These are phyloP conservation scores for Peribatodes rhomboidaria DNA, from an alignment of 2,888 invertebrate species.

Conservation along the genomic window DNA sequence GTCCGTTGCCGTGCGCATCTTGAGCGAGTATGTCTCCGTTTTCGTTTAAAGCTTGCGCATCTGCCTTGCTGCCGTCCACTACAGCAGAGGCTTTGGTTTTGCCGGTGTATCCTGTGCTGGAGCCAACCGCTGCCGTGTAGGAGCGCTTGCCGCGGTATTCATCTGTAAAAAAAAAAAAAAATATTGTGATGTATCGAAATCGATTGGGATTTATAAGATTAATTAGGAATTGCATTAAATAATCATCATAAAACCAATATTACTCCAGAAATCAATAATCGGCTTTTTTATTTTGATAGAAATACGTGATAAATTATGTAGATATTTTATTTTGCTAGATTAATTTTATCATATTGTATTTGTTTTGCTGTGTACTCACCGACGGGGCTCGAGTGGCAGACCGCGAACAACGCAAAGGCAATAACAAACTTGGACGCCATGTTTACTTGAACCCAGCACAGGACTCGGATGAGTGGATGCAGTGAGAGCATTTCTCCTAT, in stretches of 20 bases:
- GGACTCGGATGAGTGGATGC: slow-evolving; percentile 75
- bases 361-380: slow-evolving; percentile 60
- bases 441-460: slow-evolving; percentile 56
- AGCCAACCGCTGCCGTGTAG: slow-evolving; percentile 67
- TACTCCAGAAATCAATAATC: too few relatives aligned
- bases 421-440: slow-evolving; percentile 78
- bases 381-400: slow-evolving; percentile 72
- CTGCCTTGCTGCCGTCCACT: slow-evolving; percentile 51
- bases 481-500: slow-evolving; percentile 84
- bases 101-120: slow-evolving; percentile 61
- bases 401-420: slow-evolving; percentile 69
- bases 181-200: too few relatives aligned
- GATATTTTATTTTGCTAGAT: neutral
- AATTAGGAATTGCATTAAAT: neutral
- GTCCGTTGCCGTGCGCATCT: slow-evolving; percentile 53
- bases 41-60: slow-evolving; percentile 63
- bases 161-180: slow-evolving; percentile 2
- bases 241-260: too few relatives aligned
- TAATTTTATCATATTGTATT: neutral
- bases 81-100: slow-evolving; percentile 34
- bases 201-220: too few relatives aligned
- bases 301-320: too few relatives aligned
- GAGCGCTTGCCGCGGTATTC: slow-evolving; percentile 69
- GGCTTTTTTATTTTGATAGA: too few relatives aligned
- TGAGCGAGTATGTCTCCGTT: slow-evolving; percentile 54